Evolutionary conservation across 2,797 vertebrate genomes (phyloP), one percentile per base, ranked within the genome.

Genomic region (Nannoperca australis): DNA sequence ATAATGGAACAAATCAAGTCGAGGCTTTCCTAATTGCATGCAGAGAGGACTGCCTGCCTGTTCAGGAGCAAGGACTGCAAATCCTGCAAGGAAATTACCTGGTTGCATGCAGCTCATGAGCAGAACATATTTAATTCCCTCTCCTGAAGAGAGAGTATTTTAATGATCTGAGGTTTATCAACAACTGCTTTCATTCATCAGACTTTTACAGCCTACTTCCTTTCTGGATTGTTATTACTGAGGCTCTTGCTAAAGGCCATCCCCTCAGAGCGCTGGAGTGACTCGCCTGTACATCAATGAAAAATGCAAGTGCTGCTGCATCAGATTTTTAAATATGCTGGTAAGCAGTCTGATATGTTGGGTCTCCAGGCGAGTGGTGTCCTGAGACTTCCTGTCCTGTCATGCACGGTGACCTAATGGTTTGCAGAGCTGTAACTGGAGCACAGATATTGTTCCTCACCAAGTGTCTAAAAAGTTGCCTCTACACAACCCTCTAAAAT

Each of bases 1-100:
- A 82, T 85, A 78, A 88, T 81, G 72, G 73, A 84, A 86, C 55
- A 73, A 87, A 87, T 86, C 64, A 78, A 84, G 74, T 5, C 3
- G 9, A 72, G 51, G 67, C 72, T 68, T n/a, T 56, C 50, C 47
- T 89, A 89, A 87, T 87, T 90, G 84, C 78, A 18, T 70, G 27
- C 67, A 3, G 44, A 77, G 78, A 49, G 70, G 24, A 10, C 68
- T 54, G 72, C 9, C 42, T 49, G 73, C n/a, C 45, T 71, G 40
- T 49, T 51, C 30, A 38, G 59, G 55, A 75, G 69, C 64, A 54
- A 44, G 44, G 76, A 69, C 76, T 51, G 78, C 65, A 71, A 79
- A 84, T 81, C 78, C 79, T 75, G 73, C 50, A 9, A 18, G 70
- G 76, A 66, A 80, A 89, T 88, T 20, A 85, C 76, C 74, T 73